Percentiles rank a stretch among this genome's conserved stretches.
These are phyloP conservation scores for Gymnothorax javanicus DNA, from an alignment of 2,797 vertebrate genomes.

Conservation along the genomic window DNA sequence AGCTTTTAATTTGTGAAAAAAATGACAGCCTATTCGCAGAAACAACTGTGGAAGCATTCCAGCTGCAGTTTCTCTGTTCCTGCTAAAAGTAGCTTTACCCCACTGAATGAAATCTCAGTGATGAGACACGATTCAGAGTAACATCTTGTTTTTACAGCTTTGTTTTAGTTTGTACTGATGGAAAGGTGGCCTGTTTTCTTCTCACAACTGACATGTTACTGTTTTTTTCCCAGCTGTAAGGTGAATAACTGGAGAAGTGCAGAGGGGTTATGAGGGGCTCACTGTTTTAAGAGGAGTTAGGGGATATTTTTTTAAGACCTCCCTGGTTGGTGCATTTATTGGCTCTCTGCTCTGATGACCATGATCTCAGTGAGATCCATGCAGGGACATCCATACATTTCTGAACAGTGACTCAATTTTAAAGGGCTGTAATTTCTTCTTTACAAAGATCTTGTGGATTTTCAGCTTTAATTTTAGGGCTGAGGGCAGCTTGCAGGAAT, in stretches of 20 bases:
- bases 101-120: not conserved
- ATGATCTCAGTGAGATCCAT: too few species aligned
- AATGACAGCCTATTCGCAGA: not conserved
- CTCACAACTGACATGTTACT: not conserved
- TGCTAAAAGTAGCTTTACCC: not conserved
- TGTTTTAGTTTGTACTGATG: not conserved
- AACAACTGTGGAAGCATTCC: not conserved
- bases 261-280: not conserved
- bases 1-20: not conserved
- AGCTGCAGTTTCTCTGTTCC: not conserved
- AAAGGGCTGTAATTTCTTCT: too few species aligned
- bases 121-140: not conserved
- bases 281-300: not conserved
- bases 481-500: too few species aligned
- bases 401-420: too few species aligned
- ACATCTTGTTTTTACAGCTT: slow-evolving; percentile 22
- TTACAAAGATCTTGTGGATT: too few species aligned
- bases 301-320: not conserved
- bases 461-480: too few species aligned
- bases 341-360: not conserved
- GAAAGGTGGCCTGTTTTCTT: not conserved
- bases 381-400: too few species aligned
- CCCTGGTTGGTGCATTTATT: not conserved
- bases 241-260: not conserved
- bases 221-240: not conserved